phyloP scores from a whole-genome alignment of 2,888 invertebrate species.

The Amiota communis region DNA sequence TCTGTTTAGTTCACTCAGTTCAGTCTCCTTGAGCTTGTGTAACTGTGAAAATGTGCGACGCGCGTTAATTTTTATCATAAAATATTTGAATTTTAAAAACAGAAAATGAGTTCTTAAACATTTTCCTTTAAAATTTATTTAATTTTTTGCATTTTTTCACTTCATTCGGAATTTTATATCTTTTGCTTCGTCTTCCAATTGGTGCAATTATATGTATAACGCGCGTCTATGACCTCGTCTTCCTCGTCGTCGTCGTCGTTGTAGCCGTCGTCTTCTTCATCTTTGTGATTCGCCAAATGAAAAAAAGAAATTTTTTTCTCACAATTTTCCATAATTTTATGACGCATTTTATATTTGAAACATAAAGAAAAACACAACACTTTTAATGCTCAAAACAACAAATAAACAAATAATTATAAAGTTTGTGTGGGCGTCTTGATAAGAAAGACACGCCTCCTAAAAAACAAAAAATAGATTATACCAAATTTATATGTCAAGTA shows the following conservation, averaged over 20 bases:
- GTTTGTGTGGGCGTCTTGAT: neutral
- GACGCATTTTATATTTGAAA: slow-evolving; percentile 11
- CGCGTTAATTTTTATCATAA: slow-evolving; percentile 39
- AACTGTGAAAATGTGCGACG: slow-evolving; percentile 69
- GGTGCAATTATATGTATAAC: neutral
- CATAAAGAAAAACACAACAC: neutral
- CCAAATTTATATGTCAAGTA: slow-evolving; percentile 10
- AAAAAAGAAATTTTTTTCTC: neutral
- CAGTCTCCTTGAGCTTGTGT: slow-evolving; percentile 70
- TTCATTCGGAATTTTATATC: neutral
- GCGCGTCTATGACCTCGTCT: no score
- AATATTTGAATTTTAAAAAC: no score
- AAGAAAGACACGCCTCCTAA: slow-evolving; percentile 3
- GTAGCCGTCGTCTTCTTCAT: no score
- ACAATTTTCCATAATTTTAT: neutral
- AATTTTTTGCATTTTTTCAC: neutral
- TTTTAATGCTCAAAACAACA: neutral
- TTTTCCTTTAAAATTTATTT: no score
- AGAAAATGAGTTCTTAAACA: no score
- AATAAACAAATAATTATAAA: neutral
- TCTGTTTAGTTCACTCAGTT: slow-evolving; percentile 24
- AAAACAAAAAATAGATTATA: neutral
- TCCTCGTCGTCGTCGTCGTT: no score
- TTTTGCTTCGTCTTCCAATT: slow-evolving; percentile 17
- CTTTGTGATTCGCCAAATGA: no score